phyloP scores from a whole-genome alignment of 2,888 invertebrate genomes.

The Archips xylosteana region DNA sequence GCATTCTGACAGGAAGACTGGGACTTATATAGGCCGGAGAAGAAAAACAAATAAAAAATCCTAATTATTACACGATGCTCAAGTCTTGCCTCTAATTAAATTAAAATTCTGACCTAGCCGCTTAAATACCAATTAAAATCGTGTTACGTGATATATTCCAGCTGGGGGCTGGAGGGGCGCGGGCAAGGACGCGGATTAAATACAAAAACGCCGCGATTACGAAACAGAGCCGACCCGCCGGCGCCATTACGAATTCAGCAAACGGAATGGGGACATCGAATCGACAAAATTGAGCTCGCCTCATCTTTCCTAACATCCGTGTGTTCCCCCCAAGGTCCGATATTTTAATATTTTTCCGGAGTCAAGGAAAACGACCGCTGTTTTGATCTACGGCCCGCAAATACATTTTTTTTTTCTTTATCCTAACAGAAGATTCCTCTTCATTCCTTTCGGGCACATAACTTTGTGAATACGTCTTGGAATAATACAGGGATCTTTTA shows the following conservation, averaged over 20 bases:
- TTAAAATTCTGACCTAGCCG: conserved; percentile 38
- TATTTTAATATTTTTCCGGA: conserved; percentile 74
- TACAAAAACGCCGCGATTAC: conserved; percentile 74
- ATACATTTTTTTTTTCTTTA: conserved; percentile 67
- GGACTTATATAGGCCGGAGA: too few relatives aligned
- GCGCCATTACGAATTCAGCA: conserved; percentile 80
- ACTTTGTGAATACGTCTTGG: conserved; percentile 69
- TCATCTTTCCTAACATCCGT: conserved; percentile 77
- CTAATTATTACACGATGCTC: background rate
- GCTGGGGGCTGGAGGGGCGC: conserved; percentile 50
- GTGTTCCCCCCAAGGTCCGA: conserved; percentile 72
- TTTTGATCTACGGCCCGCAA: conserved; percentile 76
- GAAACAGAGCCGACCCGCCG: conserved; percentile 67
- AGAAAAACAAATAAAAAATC: background rate
- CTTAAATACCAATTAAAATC: conserved; percentile 64
- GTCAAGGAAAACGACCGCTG: conserved; percentile 69
- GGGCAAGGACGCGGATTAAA: conserved; percentile 72
- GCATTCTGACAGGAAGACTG: too few relatives aligned
- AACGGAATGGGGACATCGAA: conserved; percentile 82
- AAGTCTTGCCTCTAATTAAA: conserved; percentile 31
- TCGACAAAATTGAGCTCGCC: conserved; percentile 81
- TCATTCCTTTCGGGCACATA: conserved; percentile 63
- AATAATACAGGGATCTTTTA: conserved; percentile 69
- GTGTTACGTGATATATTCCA: conserved; percentile 60
- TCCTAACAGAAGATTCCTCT: conserved; percentile 63